phyloP scores from a whole-genome alignment of 2,113 vertebrate species.

The Accipiter cooperii region DNA sequence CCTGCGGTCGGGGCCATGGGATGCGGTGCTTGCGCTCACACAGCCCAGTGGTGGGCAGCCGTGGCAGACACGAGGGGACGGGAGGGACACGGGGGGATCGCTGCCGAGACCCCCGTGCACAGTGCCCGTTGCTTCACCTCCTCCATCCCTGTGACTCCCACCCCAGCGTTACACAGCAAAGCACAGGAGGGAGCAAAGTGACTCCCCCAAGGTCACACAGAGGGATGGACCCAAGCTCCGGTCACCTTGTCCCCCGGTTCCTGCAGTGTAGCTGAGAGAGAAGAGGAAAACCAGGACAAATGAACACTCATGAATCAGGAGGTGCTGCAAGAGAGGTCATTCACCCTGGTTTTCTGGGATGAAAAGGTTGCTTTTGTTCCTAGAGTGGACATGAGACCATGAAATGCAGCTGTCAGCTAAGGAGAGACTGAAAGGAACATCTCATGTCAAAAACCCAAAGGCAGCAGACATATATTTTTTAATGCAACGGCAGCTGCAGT shows the following conservation, averaged over 20 bases:
- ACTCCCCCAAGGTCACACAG: not conserved
- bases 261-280: not conserved
- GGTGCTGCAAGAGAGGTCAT: not conserved
- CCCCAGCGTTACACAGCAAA: not conserved
- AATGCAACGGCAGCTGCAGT: not conserved
- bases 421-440: not conserved
- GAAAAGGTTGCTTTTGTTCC: conserved; percentile 2
- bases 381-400: not conserved
- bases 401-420: conserved; percentile 22
- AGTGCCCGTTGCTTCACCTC: rapidly evolving
- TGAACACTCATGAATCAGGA: not conserved
- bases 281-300: not conserved
- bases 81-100: rapidly evolving
- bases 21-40: not conserved
- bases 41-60: not conserved
- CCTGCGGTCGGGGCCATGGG: not conserved
- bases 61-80: not conserved
- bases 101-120: rapidly evolving
- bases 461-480: not conserved
- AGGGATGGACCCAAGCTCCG: not conserved
- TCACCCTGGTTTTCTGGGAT: not conserved
- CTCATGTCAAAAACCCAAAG: not conserved
- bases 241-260: not conserved
- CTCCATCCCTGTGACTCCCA: not conserved
- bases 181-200: not conserved